Conservation (phyloP, 2,888 invertebrate genomes). For the Lamproptera curius region DNA sequence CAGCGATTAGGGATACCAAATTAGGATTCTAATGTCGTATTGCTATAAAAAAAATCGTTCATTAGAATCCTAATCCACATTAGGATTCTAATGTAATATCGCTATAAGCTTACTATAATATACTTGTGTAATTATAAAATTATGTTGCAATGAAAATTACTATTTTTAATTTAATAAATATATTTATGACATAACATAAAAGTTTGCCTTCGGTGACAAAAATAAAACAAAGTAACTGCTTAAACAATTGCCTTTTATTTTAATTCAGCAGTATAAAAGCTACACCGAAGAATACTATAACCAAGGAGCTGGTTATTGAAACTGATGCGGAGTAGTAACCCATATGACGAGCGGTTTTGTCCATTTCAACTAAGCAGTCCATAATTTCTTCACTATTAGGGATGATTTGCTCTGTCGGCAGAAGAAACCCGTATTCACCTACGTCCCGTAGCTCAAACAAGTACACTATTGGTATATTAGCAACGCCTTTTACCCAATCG, state of each 20-base stretch:
- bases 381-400: slow-evolving; percentile 64
- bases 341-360: slow-evolving; percentile 37
- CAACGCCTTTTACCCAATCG: slow-evolving; percentile 77
- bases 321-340: slow-evolving; percentile 38
- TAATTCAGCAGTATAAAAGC: slow-evolving; percentile 9
- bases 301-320: slow-evolving; percentile 12
- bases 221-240: not conserved
- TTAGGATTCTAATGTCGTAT: no score
- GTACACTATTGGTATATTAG: slow-evolving; percentile 70
- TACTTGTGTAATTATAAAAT: no score
- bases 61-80: no score
- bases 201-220: not conserved
- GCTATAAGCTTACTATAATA: no score
- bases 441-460: slow-evolving; percentile 78
- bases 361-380: slow-evolving; percentile 53
- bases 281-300: slow-evolving; percentile 5
- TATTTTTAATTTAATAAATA: no score
- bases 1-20: no score
- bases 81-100: no score
- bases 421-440: slow-evolving; percentile 72
- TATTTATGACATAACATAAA: no score
- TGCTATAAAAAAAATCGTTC: no score
- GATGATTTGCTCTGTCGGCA: slow-evolving; percentile 70
- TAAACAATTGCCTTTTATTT: no score
- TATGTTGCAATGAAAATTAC: no score